phyloP scores from a whole-genome alignment of 2,797 vertebrate species.

The Dromococcyx pavoninus region DNA sequence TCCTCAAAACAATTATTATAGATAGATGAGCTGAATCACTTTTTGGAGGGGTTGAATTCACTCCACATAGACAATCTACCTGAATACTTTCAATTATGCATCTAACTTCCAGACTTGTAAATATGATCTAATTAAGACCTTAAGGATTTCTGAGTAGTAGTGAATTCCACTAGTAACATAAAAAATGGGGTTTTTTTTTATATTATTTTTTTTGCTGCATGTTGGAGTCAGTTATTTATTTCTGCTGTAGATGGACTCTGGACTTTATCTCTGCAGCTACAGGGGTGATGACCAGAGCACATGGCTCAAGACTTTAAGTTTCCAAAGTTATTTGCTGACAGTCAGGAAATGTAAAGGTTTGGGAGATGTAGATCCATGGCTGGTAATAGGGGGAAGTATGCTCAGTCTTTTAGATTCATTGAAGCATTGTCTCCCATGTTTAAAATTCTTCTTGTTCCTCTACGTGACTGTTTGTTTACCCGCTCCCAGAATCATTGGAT shows the following conservation, averaged over 20 bases:
- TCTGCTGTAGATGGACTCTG: background rate
- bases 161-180: background rate
- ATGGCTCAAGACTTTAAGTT: background rate
- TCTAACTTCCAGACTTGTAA: background rate
- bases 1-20: background rate
- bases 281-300: background rate
- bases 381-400: background rate
- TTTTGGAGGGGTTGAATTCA: background rate
- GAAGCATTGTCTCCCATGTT: background rate
- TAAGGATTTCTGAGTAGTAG: background rate
- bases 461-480: background rate
- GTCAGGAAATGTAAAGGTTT: background rate
- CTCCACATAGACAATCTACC: background rate
- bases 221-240: background rate
- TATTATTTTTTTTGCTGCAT: background rate
- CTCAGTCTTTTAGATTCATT: background rate
- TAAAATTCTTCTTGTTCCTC: background rate
- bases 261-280: background rate
- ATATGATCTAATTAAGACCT: background rate
- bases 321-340: background rate
- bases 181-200: background rate
- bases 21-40: background rate
- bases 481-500: background rate
- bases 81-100: background rate
- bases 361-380: accelerated